Conservation (phyloP, 1,140 invertebrate species). For the Asobara japonica region DNA sequence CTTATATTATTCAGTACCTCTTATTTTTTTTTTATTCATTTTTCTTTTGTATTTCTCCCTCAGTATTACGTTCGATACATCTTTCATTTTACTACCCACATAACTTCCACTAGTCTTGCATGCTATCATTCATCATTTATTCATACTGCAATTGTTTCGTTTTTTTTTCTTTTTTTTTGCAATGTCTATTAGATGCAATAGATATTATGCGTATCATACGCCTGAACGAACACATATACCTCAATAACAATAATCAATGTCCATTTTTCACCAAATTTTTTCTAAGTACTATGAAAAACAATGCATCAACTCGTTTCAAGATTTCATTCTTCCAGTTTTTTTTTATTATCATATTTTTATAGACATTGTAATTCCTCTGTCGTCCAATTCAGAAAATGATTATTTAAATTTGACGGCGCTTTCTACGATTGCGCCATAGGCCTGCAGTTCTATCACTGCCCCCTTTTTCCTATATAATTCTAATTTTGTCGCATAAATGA, state of each 20-base stretch:
- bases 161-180: not conserved
- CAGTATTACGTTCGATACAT: not conserved
- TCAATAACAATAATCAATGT: conserved; percentile 45
- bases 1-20: not conserved
- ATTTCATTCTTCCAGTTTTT: not conserved
- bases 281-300: not conserved
- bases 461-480: conserved; percentile 16
- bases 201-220: conserved; percentile 54
- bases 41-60: not conserved
- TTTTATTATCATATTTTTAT: not conserved
- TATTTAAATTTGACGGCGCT: not conserved
- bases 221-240: conserved; percentile 61
- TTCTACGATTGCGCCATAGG: not conserved
- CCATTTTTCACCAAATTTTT: not conserved
- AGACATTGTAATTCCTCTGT: conserved; percentile 5
- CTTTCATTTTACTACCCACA: not conserved
- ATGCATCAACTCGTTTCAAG: not conserved
- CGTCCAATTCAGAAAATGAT: conserved; percentile 30
- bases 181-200: conserved; percentile 48
- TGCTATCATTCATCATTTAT: not conserved
- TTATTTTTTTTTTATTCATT: not conserved
- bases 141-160: not conserved
- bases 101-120: not conserved
- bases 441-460: not conserved
- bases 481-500: conserved; percentile 15